Evolutionary conservation across 2,113 vertebrate genomes (phyloP).

Genomic region (Phaetusa simplex): DNA sequence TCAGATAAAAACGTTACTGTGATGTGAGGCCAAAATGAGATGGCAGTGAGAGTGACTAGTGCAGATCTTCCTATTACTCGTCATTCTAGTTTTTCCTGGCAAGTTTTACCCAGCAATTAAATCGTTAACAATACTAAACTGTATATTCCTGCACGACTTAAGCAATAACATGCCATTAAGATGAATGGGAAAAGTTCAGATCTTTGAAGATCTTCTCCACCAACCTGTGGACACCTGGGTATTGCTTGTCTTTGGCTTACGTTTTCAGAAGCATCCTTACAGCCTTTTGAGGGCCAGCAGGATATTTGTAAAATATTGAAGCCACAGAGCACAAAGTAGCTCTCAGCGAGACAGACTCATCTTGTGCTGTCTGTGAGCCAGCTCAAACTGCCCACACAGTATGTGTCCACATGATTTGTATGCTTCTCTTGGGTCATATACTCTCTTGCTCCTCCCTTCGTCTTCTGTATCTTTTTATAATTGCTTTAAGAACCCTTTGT

Average conservation of each 20-base stretch:
- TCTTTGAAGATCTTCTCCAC: not conserved
- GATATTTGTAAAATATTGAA: not conserved
- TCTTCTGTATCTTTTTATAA: not conserved
- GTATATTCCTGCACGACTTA: not conserved
- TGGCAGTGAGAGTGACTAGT: not conserved
- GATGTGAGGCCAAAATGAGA: not conserved
- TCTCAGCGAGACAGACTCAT: not conserved
- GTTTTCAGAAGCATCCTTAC: not conserved
- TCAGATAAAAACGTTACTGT: not conserved
- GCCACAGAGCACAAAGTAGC: not conserved
- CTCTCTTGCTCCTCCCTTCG: not conserved
- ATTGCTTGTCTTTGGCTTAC: not conserved
- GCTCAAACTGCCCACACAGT: not conserved
- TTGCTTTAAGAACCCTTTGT: not conserved
- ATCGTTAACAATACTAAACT: not conserved
- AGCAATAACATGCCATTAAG: not conserved
- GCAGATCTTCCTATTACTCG: not conserved
- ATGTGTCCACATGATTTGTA: not conserved
- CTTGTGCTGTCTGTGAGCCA: not conserved
- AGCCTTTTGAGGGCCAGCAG: not conserved
- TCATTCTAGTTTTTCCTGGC: not conserved
- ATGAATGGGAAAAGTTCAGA: not conserved
- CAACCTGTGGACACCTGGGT: not conserved
- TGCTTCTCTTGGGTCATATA: not conserved
- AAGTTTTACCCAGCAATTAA: not conserved